Base-by-base conservation (phyloP, 2,113 vertebrate genomes). In the Prinia subflava region DNA sequence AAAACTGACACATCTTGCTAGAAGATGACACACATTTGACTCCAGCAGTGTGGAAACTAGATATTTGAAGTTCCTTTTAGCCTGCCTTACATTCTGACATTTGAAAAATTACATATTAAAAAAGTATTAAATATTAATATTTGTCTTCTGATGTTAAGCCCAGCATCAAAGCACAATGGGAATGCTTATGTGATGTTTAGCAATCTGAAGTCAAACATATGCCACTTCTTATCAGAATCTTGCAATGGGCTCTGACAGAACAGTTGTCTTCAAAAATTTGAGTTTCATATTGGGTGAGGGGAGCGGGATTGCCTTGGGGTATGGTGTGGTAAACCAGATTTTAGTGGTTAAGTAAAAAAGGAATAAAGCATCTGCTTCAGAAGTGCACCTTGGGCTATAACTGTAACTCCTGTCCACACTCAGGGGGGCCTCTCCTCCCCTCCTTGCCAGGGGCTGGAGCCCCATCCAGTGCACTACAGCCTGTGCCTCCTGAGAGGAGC, bases 81-180 rank as follows among this genome's bases (percentile, higher is more conserved):
- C 60, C 75, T 93, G 68, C 59, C 62, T 94, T 85, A 41, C 57
- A 78, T 84, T 93, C 31, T 96, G 92, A 89, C 62, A 87, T 90
- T 93, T 96, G 23, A 90, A 96, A 94, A 96, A 89, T 75, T 90
- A 22, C 83, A 81, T 93, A 79, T 94, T 94, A 46, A 77, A 74
- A 85, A 90, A 81, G 11, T 84, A 88, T 96, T 89, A 90, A 94
- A 86, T 86, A 92, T 96, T 93, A 93, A 94, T 89, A 83, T 93
- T 95, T 90, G 49, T 96, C 83, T 84, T 96, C 76, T 84, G 83
- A 83, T 93, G 88, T 83, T 89, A 92, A 95, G 52, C 57, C 64
- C 49, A 87, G 73, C 80, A 73, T 94, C 94, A 94, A 94, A 90
- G 90, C 73, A 92, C 73, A 93, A 53, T 75, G 63, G 70, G 71